phyloP scores from a whole-genome alignment of 2,888 invertebrate species.

The Deilephila porcellus region DNA sequence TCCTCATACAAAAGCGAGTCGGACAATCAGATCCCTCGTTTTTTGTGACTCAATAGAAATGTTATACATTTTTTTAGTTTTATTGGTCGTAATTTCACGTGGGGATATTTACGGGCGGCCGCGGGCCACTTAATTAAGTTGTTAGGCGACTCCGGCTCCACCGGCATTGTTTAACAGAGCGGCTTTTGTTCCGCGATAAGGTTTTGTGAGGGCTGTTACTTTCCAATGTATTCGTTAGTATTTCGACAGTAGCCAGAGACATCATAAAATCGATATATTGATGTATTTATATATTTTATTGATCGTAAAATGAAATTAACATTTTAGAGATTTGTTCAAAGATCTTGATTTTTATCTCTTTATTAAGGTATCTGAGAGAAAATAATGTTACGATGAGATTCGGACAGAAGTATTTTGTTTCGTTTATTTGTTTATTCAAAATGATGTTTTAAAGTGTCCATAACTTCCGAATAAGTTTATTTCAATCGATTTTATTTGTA shows the following conservation, averaged over 20 bases:
- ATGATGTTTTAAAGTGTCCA: neutral
- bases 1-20: constrained; percentile 77
- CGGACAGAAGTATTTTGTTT: neutral
- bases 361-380: neutral
- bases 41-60: constrained; percentile 83
- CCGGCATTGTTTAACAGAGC: constrained; percentile 76
- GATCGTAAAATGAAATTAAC: neutral
- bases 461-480: neutral
- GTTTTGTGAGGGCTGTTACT: constrained; percentile 61
- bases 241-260: constrained; percentile 71
- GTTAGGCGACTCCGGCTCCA: constrained; percentile 75
- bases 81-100: constrained; percentile 84
- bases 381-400: neutral
- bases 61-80: constrained; percentile 83
- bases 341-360: neutral
- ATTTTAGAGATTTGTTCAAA: neutral
- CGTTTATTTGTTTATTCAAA: neutral
- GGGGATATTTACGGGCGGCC: constrained; percentile 82
- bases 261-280: constrained; percentile 49
- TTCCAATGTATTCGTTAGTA: constrained; percentile 65
- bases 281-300: constrained; percentile 20
- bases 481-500: neutral
- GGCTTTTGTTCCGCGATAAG: constrained; percentile 73
- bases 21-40: constrained; percentile 79
- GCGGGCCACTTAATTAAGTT: constrained; percentile 83